Conservation (phyloP, 1,140 invertebrate species). For the Tachypleus tridentatus region DNA sequence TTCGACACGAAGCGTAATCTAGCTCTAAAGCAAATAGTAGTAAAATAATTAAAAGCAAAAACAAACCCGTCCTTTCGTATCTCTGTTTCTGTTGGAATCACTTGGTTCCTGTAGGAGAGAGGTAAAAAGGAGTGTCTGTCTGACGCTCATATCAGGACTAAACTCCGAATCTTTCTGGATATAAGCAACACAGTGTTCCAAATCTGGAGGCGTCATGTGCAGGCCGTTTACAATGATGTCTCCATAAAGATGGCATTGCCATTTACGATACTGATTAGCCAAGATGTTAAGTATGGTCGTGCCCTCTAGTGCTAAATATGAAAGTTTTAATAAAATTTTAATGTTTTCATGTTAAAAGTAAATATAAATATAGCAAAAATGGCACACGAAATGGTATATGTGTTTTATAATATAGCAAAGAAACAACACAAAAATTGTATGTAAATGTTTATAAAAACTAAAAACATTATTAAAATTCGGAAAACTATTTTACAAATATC, state of each 20-base stretch:
- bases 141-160: constrained; percentile 58
- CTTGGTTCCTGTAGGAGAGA: constrained; percentile 50
- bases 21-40: no score
- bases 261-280: constrained; percentile 44
- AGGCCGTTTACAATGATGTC: constrained; percentile 79
- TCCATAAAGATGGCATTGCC: constrained; percentile 46
- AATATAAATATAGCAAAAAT: no score
- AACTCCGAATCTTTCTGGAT: constrained; percentile 47
- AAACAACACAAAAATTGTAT: no score
- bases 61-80: constrained; percentile 34
- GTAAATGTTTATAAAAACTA: no score
- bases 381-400: no score
- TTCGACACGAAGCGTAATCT: no score
- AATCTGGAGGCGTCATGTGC: constrained; percentile 50
- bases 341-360: no score
- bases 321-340: no score
- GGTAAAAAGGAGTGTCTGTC: constrained; percentile 67
- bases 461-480: no score
- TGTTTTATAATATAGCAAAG: no score
- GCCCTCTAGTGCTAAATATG: constrained; percentile 44
- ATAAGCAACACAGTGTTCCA: constrained; percentile 50
- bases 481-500: no score
- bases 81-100: constrained; percentile 36
- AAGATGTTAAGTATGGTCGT: constrained; percentile 67
- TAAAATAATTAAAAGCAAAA: background rate